These are phyloP conservation scores for Agrotis segetum DNA, from an alignment of 2,888 invertebrate species.

Conservation along the genomic window DNA sequence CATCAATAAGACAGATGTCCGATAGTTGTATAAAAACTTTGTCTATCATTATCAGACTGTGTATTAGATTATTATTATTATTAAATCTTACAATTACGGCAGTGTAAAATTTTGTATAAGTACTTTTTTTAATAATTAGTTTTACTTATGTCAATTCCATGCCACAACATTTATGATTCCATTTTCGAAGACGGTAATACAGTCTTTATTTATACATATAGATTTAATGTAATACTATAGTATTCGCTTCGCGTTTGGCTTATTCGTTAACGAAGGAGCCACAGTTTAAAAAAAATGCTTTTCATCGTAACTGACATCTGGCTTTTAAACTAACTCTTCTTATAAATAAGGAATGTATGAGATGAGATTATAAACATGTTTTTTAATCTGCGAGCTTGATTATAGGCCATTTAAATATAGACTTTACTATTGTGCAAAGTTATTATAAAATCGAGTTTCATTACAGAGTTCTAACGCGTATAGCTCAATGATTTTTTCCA, in stretches of 20 bases:
- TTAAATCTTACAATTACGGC: constrained; percentile 55
- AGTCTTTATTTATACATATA: constrained; percentile 6
- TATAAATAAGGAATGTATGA: constrained; percentile 20
- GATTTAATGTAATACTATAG: background rate
- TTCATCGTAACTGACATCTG: constrained; percentile 12
- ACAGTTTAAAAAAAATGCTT: background rate
- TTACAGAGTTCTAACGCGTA: background rate
- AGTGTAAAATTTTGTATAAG: constrained; percentile 52
- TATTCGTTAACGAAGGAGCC: constrained; percentile 27
- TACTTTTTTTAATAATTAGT: constrained; percentile 9
- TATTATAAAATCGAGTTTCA: background rate
- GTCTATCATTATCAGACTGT: constrained; percentile 14
- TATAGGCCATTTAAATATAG: background rate
- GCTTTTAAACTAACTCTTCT: constrained; percentile 27
- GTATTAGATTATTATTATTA: constrained; percentile 10
- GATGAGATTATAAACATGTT: background rate
- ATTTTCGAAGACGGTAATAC: constrained; percentile 2
- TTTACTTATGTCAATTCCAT: constrained; percentile 8
- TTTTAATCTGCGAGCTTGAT: background rate
- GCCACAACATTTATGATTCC: background rate
- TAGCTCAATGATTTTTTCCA: background rate
- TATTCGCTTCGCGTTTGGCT: constrained; percentile 18
- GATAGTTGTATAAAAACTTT: background rate
- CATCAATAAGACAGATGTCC: background rate
- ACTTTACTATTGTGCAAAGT: too few relatives aligned